Evolutionary conservation across 2,888 invertebrate species (phyloP), one percentile per base, ranked within the genome.

Genomic region (Luperina testacea): DNA sequence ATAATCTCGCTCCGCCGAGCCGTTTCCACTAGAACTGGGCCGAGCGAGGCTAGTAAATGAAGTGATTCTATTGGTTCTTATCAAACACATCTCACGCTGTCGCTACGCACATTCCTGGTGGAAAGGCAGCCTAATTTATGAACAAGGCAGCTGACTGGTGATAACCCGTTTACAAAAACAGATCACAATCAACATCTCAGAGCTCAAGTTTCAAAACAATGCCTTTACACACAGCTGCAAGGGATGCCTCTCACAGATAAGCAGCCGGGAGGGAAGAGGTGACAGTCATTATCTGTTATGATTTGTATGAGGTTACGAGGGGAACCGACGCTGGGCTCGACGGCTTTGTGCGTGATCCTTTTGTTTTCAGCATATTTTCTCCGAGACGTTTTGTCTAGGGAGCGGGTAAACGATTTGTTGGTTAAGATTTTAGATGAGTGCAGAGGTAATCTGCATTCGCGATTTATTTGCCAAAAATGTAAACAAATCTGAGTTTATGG

Each of bases 251-350:
- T 45, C 51, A 53, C 45, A 72, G 69, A 82, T 72, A 83, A 73
- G n/a, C 24, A 65, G 27, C 61, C 9, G 15, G 11, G 6, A 48
- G 27, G 4, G n/a, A 57, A 63, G n/a, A 82, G 13, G 27, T 85
- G 61, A 85, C 75, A 32, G 32, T 32, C 32, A 32, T 75, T 67
- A 71, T 80, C 72, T 73, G 2, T 72, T 65, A 59, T 70, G 64
- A 73, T 61, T 73, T 65, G 72, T 72, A 65, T 2, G 17, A 65
- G 38, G 32, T 45, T 32, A 38, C 2, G 53, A 48, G 32, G 68
- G 48, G n/a, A 51, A 51, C 24, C 1, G 11, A 13, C 2, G 7
- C 64, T 85, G 75, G 15, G n/a, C n/a, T n/a, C 0, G 72, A 86
- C 64, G 17, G 51, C 8, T 67, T 65, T 42, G n/a, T 42, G n/a